phyloP scores from a whole-genome alignment of 2,113 vertebrate species.

The Chaetodon trifascialis region DNA sequence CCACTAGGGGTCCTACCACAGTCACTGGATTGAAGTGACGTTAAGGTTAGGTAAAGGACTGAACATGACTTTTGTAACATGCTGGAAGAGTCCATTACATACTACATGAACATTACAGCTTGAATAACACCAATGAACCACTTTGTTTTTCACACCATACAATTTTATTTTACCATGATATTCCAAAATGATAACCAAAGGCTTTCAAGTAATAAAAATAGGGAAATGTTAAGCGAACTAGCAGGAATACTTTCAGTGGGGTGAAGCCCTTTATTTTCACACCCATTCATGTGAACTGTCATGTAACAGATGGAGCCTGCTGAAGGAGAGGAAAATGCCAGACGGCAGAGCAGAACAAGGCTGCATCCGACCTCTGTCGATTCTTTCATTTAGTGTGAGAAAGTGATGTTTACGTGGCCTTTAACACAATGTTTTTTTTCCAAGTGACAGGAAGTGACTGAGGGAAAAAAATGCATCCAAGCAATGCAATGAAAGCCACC shows the following conservation, averaged over 20 bases:
- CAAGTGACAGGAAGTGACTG: background rate
- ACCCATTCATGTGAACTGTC: slow-evolving; percentile 22
- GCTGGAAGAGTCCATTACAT: slow-evolving; percentile 1
- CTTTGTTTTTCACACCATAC: slow-evolving; percentile 47
- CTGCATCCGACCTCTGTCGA: slow-evolving; percentile 7
- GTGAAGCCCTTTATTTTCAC: slow-evolving; percentile 54
- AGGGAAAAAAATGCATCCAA: background rate
- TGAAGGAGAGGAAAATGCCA: slow-evolving; percentile 34
- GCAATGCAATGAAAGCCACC: background rate
- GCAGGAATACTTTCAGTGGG: background rate
- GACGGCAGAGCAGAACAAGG: background rate
- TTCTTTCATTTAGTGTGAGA: background rate
- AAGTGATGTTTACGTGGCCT: background rate
- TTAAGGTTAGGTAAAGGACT: slow-evolving; percentile 46
- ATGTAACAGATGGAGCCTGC: slow-evolving; percentile 45
- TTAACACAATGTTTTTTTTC: slow-evolving; percentile 1
- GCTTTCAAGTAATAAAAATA: slow-evolving; percentile 62
- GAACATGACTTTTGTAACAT: slow-evolving; percentile 18
- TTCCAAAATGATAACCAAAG: slow-evolving; percentile 38
- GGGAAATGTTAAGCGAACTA: slow-evolving; percentile 2
- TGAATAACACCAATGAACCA: background rate
- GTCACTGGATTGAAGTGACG: slow-evolving; percentile 5
- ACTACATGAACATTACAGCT: background rate
- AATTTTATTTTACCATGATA: slow-evolving; percentile 68
- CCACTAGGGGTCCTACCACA: slow-evolving; percentile 54